Evolutionary conservation across 2,797 vertebrate genomes (phyloP), one percentile per base, ranked within the genome.

Genomic region (Schizothorax lantsangensis): DNA sequence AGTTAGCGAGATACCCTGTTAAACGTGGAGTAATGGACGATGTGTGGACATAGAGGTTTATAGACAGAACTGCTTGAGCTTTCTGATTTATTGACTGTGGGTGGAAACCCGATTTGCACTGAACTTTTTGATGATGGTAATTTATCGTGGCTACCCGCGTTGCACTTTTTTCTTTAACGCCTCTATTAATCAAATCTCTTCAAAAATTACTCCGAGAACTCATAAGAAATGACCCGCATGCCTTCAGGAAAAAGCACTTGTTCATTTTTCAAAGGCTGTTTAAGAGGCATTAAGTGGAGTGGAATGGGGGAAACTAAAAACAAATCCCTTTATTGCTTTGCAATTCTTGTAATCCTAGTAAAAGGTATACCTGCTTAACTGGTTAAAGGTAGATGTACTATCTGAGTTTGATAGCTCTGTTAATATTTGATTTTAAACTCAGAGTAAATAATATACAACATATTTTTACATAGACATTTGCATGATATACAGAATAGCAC

Each of bases 261-360:
- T 86, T 87, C 84, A 85, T 79, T 89, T 92, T 92, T 94, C 90
- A 88, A 84, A 93, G 93, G 92, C 94, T 89, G 92, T 94, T 93
- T 94, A 92, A 91, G 89, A 88, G 88, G 91, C 93, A 92, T 92
- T 92, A 90, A 90, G 93, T 91, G 88, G 92, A 94, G 94, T 94
- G 89, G 93, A 93, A 92, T 91, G 66, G 91, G 94, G 92, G 89
- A 92, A 93, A 91, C 91, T 90, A 88, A 92, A 93, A 90, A 93
- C 92, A 92, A 90, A 71, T 95, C 93, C 91, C 91, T 90, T 94
- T 93, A 93, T 93, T 88, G 88, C 92, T 93, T 93, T 91, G 91
- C 94, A 93, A 92, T 94, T 92, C 90, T 90, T 92, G 89, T 93
- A 93, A 93, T 93, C 90, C 86, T 89, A 88, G 88, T 90, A 89